Conservation (phyloP, 2,888 invertebrate genomes). For the Panorpa germanica region DNA sequence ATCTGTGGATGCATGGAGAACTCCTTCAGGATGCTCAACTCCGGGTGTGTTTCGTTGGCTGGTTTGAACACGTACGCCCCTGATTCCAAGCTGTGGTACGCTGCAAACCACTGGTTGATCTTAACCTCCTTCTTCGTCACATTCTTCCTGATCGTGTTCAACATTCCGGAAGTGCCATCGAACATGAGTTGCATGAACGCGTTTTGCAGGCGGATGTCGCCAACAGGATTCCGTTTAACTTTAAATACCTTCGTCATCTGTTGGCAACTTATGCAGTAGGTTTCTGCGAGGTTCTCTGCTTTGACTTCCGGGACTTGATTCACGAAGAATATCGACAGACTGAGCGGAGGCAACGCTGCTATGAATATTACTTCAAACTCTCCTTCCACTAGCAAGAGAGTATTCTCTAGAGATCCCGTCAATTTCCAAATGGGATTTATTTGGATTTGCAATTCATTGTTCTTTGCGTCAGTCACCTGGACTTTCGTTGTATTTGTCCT, state of each 20-base stretch:
- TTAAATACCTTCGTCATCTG: no score
- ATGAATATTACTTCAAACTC: conserved; percentile 42
- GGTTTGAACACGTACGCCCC: conserved; percentile 89
- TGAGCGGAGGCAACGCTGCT: conserved; percentile 51
- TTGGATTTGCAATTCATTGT: conserved; percentile 44
- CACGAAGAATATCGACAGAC: conserved; percentile 46
- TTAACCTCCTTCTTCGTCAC: no score
- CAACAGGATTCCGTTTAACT: no score
- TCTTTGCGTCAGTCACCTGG: conserved; percentile 32
- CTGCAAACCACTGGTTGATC: no score
- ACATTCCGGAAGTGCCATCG: conserved; percentile 53
- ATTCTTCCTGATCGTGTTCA: conserved; percentile 54
- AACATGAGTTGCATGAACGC: conserved; percentile 50
- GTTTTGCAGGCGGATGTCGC: conserved; percentile 61
- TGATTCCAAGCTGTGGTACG: no score
- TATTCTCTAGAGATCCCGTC: no score
- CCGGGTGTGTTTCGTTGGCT: conserved; percentile 54
- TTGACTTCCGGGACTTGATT: no score
- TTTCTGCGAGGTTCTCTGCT: no score
- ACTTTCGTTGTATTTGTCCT: conserved; percentile 44
- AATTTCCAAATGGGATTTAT: conserved; percentile 58
- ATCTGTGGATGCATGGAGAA: conserved; percentile 47
- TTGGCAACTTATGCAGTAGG: no score
- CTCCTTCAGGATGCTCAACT: conserved; percentile 47
- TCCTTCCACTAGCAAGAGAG: no score